phyloP scores from a whole-genome alignment of 2,113 vertebrate species.

The Pteronura brasiliensis region DNA sequence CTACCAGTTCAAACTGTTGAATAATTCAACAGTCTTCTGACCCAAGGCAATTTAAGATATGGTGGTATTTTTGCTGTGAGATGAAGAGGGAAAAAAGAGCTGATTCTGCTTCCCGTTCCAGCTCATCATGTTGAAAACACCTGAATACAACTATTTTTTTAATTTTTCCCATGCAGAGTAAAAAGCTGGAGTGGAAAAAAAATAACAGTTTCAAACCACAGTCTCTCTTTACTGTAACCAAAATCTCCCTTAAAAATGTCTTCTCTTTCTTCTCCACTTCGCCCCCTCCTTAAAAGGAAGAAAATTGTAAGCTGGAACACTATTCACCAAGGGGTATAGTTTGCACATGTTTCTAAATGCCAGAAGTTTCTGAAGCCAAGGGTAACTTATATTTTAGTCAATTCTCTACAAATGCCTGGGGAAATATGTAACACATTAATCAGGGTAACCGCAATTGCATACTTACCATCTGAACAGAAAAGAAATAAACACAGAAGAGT shows the following conservation, averaged over 20 bases:
- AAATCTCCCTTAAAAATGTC: constrained; percentile 21
- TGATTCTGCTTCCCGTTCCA: constrained; percentile 39
- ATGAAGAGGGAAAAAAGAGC: constrained; percentile 29
- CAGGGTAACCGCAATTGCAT: constrained; percentile 15
- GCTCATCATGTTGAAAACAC: constrained; percentile 13
- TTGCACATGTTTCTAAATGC: constrained; percentile 57
- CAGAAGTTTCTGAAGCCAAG: constrained; percentile 55
- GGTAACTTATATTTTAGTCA: constrained; percentile 55
- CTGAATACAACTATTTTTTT: constrained; percentile 49
- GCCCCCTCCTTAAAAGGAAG: constrained; percentile 33
- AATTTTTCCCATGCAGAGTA: not conserved
- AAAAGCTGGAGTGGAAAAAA: constrained; percentile 42
- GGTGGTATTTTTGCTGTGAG: constrained; percentile 48
- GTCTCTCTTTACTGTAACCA: constrained; percentile 22
- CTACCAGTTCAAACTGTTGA: constrained; percentile 71
- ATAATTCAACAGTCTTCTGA: constrained; percentile 67
- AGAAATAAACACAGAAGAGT: constrained; percentile 38
- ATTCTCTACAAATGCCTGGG: constrained; percentile 41
- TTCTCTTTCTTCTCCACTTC: not conserved
- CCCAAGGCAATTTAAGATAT: constrained; percentile 65
- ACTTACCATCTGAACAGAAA: constrained; percentile 29
- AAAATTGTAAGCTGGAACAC: constrained; percentile 6
- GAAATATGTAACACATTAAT: constrained; percentile 75
- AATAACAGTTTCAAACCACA: constrained; percentile 18
- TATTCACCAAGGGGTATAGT: constrained; percentile 53